Percentiles rank a stretch among this genome's conserved stretches.
phyloP scores from a whole-genome alignment of 2,113 vertebrate species.

The Orientallactaga bullata region DNA sequence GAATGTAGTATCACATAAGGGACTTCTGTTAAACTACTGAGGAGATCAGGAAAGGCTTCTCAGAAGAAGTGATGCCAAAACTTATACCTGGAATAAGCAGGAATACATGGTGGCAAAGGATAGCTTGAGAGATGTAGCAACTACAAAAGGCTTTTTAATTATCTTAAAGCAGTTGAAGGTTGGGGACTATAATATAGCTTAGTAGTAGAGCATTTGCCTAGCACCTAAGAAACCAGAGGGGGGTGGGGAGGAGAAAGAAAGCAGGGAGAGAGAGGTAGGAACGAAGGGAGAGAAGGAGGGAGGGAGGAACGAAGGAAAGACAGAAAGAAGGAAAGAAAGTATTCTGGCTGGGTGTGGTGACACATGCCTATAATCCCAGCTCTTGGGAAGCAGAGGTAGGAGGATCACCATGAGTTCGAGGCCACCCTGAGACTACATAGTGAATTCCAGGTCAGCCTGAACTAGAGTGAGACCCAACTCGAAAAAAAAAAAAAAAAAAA shows the following conservation, averaged over 20 bases:
- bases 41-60: not conserved
- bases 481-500: not conserved
- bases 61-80: not conserved
- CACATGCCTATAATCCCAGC: too few relatives aligned
- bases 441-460: too few relatives aligned
- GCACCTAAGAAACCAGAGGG: too few relatives aligned
- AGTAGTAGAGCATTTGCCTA: not conserved
- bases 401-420: too few relatives aligned
- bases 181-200: not conserved
- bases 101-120: not conserved
- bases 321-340: not conserved
- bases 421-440: too few relatives aligned
- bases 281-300: not conserved
- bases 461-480: too few relatives aligned
- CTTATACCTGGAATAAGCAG: not conserved
- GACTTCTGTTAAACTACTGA: not conserved
- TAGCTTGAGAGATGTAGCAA: not conserved
- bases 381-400: too few relatives aligned
- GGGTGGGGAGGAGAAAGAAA: not conserved
- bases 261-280: too few relatives aligned
- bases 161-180: not conserved
- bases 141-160: not conserved
- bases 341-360: too few relatives aligned
- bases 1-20: not conserved
- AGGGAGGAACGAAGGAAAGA: not conserved